phyloP scores from a whole-genome alignment of 2,888 invertebrate genomes.

The Blastobasis lacticolella region DNA sequence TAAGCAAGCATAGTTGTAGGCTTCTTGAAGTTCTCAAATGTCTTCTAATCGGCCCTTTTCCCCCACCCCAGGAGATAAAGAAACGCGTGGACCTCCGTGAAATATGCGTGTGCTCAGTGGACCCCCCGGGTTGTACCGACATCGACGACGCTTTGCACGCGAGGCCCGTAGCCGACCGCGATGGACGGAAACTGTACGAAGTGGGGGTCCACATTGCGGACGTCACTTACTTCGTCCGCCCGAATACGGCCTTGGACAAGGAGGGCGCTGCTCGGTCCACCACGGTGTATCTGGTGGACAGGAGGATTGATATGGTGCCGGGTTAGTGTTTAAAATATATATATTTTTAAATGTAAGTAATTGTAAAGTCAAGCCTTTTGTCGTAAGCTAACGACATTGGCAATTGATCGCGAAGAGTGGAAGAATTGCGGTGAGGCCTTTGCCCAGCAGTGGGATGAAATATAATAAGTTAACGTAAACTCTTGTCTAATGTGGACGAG shows the following conservation, averaged over 20 bases:
- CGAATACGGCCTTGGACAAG: slow-evolving; percentile 91
- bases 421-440: too few relatives aligned
- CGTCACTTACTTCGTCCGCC: slow-evolving; percentile 97
- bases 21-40: too few relatives aligned
- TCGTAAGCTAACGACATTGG: too few relatives aligned
- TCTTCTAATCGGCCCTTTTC: too few relatives aligned
- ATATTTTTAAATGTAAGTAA: too few relatives aligned
- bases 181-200: slow-evolving; percentile 50
- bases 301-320: slow-evolving; percentile 91
- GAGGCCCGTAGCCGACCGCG: slow-evolving; percentile 69
- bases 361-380: too few relatives aligned
- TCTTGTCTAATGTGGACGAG: too few relatives aligned
- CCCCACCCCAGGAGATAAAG: slow-evolving; percentile 76
- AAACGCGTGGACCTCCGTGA: slow-evolving; percentile 89
- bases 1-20: too few relatives aligned
- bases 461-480: too few relatives aligned
- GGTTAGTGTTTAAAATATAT: slow-evolving; percentile 42
- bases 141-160: slow-evolving; percentile 99
- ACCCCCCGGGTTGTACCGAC: slow-evolving; percentile 99
- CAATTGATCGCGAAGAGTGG: too few relatives aligned
- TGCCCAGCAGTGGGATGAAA: too few relatives aligned
- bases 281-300: slow-evolving; percentile 96
- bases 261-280: slow-evolving; percentile 96
- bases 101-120: slow-evolving; percentile 93
- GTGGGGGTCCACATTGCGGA: slow-evolving; percentile 99